Conservation (phyloP, 2,797 vertebrate species). For the Onychomys torridus region DNA sequence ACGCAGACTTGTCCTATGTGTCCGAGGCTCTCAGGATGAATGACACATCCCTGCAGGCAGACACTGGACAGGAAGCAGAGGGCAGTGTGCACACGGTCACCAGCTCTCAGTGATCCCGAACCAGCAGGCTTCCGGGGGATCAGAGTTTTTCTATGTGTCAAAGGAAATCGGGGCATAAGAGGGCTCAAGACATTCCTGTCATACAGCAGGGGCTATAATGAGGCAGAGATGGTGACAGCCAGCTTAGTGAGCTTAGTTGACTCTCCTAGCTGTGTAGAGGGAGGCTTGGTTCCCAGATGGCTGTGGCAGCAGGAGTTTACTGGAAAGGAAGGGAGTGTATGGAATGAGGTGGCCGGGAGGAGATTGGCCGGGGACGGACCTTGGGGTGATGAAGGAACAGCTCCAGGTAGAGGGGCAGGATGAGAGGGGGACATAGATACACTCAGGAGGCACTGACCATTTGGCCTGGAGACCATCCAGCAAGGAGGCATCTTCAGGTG, state of each 20-base stretch:
- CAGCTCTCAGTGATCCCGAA: neutral
- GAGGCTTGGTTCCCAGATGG: neutral
- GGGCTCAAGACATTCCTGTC: neutral
- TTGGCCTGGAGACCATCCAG: neutral
- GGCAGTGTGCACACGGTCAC: neutral
- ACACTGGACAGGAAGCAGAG: neutral
- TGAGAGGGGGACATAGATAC: rapidly evolving
- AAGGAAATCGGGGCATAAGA: neutral
- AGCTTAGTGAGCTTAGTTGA: neutral
- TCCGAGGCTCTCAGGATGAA: neutral
- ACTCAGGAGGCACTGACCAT: rapidly evolving
- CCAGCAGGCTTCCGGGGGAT: neutral
- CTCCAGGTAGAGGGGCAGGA: neutral
- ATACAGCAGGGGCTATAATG: neutral
- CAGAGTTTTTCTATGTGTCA: neutral
- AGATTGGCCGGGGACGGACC: neutral
- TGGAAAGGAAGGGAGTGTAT: neutral
- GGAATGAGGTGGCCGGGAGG: neutral
- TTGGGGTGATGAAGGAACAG: neutral
- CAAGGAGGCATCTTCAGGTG: neutral
- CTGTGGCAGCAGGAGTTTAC: neutral
- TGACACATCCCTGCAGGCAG: neutral
- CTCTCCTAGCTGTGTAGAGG: rapidly evolving
- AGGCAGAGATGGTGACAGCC: neutral
- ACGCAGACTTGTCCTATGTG: neutral